Evolutionary conservation across 1,140 invertebrate species (phyloP).

Genomic region (Scylla paramamosain): DNA sequence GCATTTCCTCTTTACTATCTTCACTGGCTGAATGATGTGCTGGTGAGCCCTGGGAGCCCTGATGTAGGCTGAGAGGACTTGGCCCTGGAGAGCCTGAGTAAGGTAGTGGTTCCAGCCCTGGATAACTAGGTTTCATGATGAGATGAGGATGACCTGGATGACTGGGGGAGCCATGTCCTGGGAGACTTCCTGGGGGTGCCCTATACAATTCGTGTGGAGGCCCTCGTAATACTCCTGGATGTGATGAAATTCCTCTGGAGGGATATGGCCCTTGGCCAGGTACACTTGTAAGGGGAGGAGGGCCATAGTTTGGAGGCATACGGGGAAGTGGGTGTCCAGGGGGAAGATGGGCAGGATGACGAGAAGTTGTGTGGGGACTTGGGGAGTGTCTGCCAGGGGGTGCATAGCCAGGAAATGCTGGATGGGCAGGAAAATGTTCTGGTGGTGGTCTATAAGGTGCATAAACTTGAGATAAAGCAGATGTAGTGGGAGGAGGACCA

Average conservation of each 20-base stretch:
- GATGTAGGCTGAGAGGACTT: conserved; percentile 60
- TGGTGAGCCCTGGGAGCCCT: conserved; percentile 66
- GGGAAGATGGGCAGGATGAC: conserved; percentile 63
- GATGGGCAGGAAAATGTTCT: conserved; percentile 72
- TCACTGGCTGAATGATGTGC: conserved; percentile 64
- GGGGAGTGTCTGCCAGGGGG: conserved; percentile 72
- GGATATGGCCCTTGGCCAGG: conserved; percentile 66
- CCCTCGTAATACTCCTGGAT: conserved; percentile 76
- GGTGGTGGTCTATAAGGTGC: conserved; percentile 67
- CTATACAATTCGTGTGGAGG: conserved; percentile 77
- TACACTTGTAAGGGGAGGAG: conserved; percentile 53
- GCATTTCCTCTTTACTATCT: conserved; percentile 64
- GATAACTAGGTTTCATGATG: conserved; percentile 75
- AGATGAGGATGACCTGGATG: conserved; percentile 73
- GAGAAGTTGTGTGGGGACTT: conserved; percentile 59
- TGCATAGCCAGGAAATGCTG: conserved; percentile 70
- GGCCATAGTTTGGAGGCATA: conserved; percentile 64
- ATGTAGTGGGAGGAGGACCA: conserved; percentile 70
- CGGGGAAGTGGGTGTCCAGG: conserved; percentile 60
- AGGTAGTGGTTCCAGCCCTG: conserved; percentile 76
- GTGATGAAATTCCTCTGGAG: conserved; percentile 67
- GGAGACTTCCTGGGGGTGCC: conserved; percentile 57
- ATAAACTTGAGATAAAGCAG: conserved; percentile 61
- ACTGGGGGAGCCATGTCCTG: conserved; percentile 73
- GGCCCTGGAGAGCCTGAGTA: conserved; percentile 74